Evolutionary conservation across 2,797 vertebrate genomes (phyloP).

Genomic region (Morelia viridis): DNA sequence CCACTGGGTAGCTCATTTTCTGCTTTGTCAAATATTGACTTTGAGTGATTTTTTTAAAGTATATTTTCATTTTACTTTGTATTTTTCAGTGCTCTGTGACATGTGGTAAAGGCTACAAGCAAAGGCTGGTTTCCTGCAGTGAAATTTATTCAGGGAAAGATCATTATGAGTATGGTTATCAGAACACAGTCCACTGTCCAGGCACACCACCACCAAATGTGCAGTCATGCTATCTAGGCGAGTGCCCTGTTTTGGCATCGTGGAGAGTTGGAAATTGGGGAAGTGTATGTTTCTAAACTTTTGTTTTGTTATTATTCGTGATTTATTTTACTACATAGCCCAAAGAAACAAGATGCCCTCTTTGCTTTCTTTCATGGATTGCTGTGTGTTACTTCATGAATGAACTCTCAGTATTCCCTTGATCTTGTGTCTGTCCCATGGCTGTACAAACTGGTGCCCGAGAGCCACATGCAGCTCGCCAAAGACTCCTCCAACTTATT

Average conservation of each 20-base stretch:
- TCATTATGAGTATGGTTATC: slow-evolving; percentile 92
- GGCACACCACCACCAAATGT: slow-evolving; percentile 86
- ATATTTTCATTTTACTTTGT: not conserved
- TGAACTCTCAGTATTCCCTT: not conserved
- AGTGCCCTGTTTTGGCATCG: slow-evolving; percentile 76
- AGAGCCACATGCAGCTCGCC: not conserved
- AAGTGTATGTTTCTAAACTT: slow-evolving; percentile 76
- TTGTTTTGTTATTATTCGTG: not conserved
- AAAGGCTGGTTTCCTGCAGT: slow-evolving; percentile 92
- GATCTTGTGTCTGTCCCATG: not conserved
- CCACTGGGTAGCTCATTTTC: not conserved
- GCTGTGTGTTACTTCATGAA: not conserved
- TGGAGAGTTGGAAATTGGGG: slow-evolving; percentile 96
- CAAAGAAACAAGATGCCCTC: not conserved
- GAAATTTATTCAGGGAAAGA: slow-evolving; percentile 91
- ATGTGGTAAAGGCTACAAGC: slow-evolving; percentile 90
- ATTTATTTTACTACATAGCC: not conserved
- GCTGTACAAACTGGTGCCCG: not conserved
- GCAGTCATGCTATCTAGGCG: slow-evolving; percentile 80
- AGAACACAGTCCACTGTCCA: slow-evolving; percentile 84
- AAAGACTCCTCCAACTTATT: not conserved
- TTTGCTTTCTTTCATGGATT: not conserved
- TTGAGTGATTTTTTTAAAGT: not conserved
- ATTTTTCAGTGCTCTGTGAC: slow-evolving; percentile 88
- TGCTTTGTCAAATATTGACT: not conserved